Base-by-base conservation (phyloP, 2,888 invertebrate species). In the Tuta absoluta region DNA sequence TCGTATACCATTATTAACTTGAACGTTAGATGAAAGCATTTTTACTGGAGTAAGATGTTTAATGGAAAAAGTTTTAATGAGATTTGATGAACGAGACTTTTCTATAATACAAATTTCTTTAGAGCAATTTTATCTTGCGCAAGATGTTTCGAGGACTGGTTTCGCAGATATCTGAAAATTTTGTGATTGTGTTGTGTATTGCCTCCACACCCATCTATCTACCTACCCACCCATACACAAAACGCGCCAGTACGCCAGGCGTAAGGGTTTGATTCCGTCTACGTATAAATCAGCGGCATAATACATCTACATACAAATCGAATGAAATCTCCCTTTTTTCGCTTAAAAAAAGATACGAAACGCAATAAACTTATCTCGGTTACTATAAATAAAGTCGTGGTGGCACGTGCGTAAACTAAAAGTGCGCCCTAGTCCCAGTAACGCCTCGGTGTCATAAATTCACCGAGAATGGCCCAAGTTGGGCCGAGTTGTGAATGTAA, bases 1-100 rank as follows among this genome's bases (percentile, higher is more conserved):
- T 80, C 76, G 77, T 78, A 76, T 73, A 76, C 75, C 76, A 80
- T 84, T 78, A 83, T 80, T 78, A 81, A 82, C 79, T 81, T 84
- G 78, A 82, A 80, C 79, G 78, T 77, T 79, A 75, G 79, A 82
- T 82, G 75, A 83, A 83, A 82, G 79, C 75, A 77, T 82, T 87
- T 86, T 86, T 85, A 82, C 78, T 79, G 80, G 82, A 83, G 81
- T 80, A 80, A 77, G 82, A 84, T 84, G 81, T 87, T 86, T 86
- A 88, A 90, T 89, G 86, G 87, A 86, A 87, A 88, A 89, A 90
- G 85, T 90, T 90, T 87, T 87, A 89, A 89, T 89, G 78, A 82
- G 80, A 85, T 89, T 86, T 85, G 84, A 88, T 85, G 82, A 83
- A 85, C 81, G 85, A 76, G 86, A 85, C 82, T 81, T 76, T 80